These are phyloP conservation scores for Sorex fumeus DNA, from an alignment of 2,113 vertebrate genomes.

Conservation along the genomic window DNA sequence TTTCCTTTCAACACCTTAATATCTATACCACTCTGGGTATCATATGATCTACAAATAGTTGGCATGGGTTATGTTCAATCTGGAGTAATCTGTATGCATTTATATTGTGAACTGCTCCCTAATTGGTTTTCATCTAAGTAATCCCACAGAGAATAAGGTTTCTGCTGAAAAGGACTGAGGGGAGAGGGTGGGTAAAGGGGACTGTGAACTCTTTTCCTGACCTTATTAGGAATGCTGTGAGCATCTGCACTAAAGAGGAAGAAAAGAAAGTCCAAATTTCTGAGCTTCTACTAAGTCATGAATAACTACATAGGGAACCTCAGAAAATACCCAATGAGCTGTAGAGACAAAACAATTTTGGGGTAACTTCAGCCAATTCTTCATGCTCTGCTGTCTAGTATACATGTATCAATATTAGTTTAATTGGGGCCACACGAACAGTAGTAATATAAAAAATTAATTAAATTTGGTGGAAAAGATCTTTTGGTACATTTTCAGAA, in stretches of 20 bases:
- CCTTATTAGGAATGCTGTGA: conserved; percentile 89
- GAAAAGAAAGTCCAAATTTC: conserved; percentile 78
- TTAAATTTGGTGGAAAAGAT: conserved; percentile 61
- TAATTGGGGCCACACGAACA: not conserved
- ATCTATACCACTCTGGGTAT: conserved; percentile 88
- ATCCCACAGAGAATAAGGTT: conserved; percentile 91
- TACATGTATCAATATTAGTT: not conserved
- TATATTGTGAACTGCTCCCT: conserved; percentile 89
- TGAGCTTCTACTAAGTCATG: conserved; percentile 81
- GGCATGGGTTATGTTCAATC: conserved; percentile 88
- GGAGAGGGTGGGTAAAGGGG: conserved; percentile 88
- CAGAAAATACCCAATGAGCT: conserved; percentile 55
- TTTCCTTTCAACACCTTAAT: conserved; percentile 87
- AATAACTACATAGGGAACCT: conserved; percentile 81
- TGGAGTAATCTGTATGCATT: conserved; percentile 90
- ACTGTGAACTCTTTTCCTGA: conserved; percentile 88
- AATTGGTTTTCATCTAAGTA: conserved; percentile 92
- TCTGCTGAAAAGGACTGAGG: conserved; percentile 90
- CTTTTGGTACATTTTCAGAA: conserved; percentile 52
- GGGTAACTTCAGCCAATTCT: conserved; percentile 70
- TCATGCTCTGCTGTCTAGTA: conserved; percentile 29
- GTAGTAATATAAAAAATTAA: not conserved
- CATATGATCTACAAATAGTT: conserved; percentile 87
- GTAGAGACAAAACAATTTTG: conserved; percentile 73
- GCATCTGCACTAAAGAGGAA: conserved; percentile 85